These are phyloP conservation scores for Panthera leo DNA, from an alignment of 2,113 vertebrate species.

Conservation along the genomic window DNA sequence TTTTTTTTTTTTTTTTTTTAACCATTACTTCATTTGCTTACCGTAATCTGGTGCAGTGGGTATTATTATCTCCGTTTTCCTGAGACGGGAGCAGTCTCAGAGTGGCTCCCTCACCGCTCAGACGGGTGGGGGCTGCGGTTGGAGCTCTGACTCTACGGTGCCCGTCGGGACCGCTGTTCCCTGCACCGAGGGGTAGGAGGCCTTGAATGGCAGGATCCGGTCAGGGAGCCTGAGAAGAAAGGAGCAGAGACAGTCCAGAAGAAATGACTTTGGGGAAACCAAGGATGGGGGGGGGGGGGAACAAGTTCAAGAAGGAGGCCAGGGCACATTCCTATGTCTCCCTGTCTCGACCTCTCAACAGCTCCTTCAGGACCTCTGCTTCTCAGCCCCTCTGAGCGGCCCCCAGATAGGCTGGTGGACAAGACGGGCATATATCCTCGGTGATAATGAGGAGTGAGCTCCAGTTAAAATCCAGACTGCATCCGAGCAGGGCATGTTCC, in stretches of 20 bases:
- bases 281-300: neutral
- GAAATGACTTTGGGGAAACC: neutral
- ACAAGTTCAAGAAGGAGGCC: neutral
- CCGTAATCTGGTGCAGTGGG: neutral
- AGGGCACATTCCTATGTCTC: fast-evolving
- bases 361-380: neutral
- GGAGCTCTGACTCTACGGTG: too few species aligned
- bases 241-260: neutral
- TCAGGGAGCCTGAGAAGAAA: neutral
- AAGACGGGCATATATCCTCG: neutral
- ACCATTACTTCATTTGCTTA: neutral
- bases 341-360: neutral
- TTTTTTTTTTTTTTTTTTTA: neutral
- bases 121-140: neutral
- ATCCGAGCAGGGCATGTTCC: neutral
- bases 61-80: neutral
- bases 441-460: too few species aligned
- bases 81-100: neutral
- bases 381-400: too few species aligned
- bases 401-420: too few species aligned
- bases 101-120: too few species aligned
- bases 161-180: fast-evolving
- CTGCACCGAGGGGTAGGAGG: neutral
- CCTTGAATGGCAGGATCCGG: fast-evolving
- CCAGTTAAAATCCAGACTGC: fast-evolving